Evolutionary conservation across 2,797 vertebrate species (phyloP), one percentile per base, ranked within the genome.

Genomic region (Anguilla pacifica): DNA sequence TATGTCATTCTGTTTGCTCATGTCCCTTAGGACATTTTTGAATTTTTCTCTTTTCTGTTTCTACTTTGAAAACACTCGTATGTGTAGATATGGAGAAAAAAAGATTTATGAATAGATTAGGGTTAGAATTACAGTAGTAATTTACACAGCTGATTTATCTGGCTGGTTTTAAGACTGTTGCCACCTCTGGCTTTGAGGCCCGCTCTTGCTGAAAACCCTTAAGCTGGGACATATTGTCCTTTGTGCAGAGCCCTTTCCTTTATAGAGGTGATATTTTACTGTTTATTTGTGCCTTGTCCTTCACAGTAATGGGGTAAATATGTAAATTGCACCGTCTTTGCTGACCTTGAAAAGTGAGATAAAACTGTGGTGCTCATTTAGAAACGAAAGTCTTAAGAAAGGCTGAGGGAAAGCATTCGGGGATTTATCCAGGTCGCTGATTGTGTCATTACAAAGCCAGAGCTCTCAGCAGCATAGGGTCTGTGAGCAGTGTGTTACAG

Each of bases 341-440:
- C 28, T 83, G 82, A 13, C 82, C 82, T 83, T 83, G 82, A 55
- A 57, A 55, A 28, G 49, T 31, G 25, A 25, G 2, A 28, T 55
- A 31, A 83, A 83, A 31, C n/a, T 31, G 10, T 53, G 39, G 49
- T 87, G 88, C 91, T 93, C 91, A 92, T 91, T 93, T 92, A 82
- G 90, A 92, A 93, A 91, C 88, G 89, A 91, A 92, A 93, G 94
- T 96, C 95, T 64, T 11, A 95, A 96, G 95, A 95, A 92, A 95
- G 93, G 92, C 92, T 93, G 90, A 89, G 85, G 91, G 90, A 61
- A 93, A 93, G 95, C 93, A 95, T 94, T 93, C 93, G 91, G 92
- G 93, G 93, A 93, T 95, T 96, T 96, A 95, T 95, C 95, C 96
- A 95, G 96, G 94, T 96, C 95, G 95, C 94, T 96, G 95, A 96